Percentiles rank a stretch among this genome's conserved stretches.
phyloP scores from a whole-genome alignment of 1,140 invertebrate species.

The Metaphire vulgaris region DNA sequence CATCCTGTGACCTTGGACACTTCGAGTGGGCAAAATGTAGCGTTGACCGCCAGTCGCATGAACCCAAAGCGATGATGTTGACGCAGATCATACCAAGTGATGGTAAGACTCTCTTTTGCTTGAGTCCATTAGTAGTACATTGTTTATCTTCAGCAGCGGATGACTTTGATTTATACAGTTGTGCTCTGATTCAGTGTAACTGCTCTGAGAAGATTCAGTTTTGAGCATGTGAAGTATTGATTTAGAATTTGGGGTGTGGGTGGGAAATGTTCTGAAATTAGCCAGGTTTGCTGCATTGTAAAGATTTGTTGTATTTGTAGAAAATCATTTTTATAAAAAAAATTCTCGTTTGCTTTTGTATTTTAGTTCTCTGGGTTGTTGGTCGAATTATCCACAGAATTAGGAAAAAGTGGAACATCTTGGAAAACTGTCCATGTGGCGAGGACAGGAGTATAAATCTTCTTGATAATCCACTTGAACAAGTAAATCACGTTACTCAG shows the following conservation, averaged over 20 bases:
- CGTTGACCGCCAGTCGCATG: constrained; percentile 61
- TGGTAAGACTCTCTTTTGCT: constrained; percentile 53
- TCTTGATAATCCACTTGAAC: neutral
- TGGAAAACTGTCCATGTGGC: neutral
- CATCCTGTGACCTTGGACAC: neutral
- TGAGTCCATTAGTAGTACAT: too few species aligned
- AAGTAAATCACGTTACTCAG: neutral
- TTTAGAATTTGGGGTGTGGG: too few species aligned
- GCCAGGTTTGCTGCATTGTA: too few species aligned
- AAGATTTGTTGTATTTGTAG: too few species aligned
- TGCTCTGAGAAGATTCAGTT: too few species aligned
- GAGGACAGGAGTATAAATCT: neutral
- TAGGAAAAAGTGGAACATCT: neutral
- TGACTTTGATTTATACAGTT: too few species aligned
- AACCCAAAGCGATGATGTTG: constrained; percentile 77
- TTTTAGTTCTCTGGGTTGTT: neutral
- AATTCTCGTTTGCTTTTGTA: too few species aligned
- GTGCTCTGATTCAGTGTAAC: too few species aligned
- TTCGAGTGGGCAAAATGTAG: constrained; percentile 75
- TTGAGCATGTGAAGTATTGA: too few species aligned
- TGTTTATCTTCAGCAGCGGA: too few species aligned
- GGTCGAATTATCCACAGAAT: neutral
- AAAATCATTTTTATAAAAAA: too few species aligned
- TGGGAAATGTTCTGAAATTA: too few species aligned
- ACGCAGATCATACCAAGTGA: constrained; percentile 91